These are phyloP conservation scores for Rattus norvegicus DNA, from an alignment of 2,113 vertebrate species.

Conservation along the genomic window GRCr8 NC_086024.1:127477501-127478000, in stretches of 20 bases:
- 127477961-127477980: no score
- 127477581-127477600: accelerated
- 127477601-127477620: accelerated
- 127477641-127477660: not conserved
- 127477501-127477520: slow-evolving; percentile 97
- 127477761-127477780: not conserved
- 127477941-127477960: not conserved
- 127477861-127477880: not conserved
- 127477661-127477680: accelerated
- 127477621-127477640: accelerated
- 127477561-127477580: not conserved
- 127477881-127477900: not conserved
- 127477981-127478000: not conserved
- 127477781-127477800: accelerated
- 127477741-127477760: accelerated
- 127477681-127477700: accelerated
- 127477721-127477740: not conserved
- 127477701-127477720: accelerated
- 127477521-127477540: slow-evolving; percentile 97
- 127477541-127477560: slow-evolving; percentile 84
- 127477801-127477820: accelerated
- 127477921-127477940: not conserved
- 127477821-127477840: not conserved
- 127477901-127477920: no score
- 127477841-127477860: not conserved